Evolutionary conservation across 2,888 invertebrate species (phyloP), one percentile per base, ranked within the genome.

Genomic region (Gerris lacustris): DNA sequence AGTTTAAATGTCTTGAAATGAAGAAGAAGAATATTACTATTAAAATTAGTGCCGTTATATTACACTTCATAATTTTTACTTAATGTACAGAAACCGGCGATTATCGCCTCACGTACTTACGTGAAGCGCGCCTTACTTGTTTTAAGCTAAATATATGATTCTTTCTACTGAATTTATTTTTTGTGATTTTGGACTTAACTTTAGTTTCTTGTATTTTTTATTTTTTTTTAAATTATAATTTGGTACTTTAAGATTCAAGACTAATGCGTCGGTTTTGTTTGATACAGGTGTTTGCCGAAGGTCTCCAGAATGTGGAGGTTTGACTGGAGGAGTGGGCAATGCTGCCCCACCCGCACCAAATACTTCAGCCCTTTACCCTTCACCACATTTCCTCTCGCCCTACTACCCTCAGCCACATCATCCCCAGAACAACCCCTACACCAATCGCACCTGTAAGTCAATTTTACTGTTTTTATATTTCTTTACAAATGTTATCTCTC

Each of bases 371-470:
- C 71, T 74, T 7, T 81, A 77, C 80, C 82, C 77, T 79, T 82
- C 78, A 79, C 72, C 74, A 6, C 83, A 80, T 79, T 86, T 88
- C 83, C 85, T 88, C 80, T 82, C 84, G 75, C 87, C 87, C 79
- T 87, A 87, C 82, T 87, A 87, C 82, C 87, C 86, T 80, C 86
- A 86, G 75, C 80, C 80, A 76, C 80, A 81, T 73, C 77, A 70
- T 64, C 71, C 72, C 45, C 64, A 69, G 69, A 70, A 68, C 71
- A 72, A 44, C 67, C 67, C 72, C 45, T 72, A 72, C 72, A 70
- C 72, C 69, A 72, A 72, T 70, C 68, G 72, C 68, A 72, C 70
- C 17, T 68, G 72, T 72, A 68, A 72, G 72, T 72, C 2, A n/a
- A 9, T 2, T 64, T 55, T 55, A 9, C 55, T 5, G 5, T 11